Evolutionary conservation across 2,113 vertebrate species (phyloP).

Genomic region (Cromileptes altivelis): DNA sequence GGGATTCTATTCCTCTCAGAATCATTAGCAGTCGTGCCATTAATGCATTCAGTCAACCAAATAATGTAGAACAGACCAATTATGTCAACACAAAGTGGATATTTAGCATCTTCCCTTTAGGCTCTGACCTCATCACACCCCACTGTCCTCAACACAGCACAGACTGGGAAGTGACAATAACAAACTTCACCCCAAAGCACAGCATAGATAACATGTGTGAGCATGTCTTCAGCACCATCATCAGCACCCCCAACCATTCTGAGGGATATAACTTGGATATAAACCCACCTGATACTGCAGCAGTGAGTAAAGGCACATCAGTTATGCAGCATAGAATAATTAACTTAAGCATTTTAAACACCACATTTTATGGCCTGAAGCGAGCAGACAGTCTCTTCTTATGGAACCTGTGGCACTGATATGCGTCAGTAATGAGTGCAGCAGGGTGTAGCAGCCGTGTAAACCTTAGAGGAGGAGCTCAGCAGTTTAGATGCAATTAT

Average conservation of each 20-base stretch:
- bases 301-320: neutral
- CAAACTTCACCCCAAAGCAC: neutral
- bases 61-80: neutral
- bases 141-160: neutral
- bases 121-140: neutral
- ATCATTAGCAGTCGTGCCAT: neutral
- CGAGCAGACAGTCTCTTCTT: neutral
- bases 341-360: slow-evolving; percentile 29
- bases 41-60: neutral
- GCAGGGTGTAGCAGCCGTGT: neutral
- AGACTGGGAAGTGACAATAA: neutral
- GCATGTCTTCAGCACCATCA: neutral
- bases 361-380: slow-evolving; percentile 14
- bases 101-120: neutral
- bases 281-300: neutral
- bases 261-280: neutral
- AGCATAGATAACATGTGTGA: neutral
- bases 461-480: slow-evolving; percentile 12
- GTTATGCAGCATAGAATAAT: slow-evolving; percentile 21
- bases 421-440: slow-evolving; percentile 38
- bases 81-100: neutral
- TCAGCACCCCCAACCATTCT: neutral
- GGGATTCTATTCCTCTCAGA: neutral
- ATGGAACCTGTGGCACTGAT: slow-evolving; percentile 24
- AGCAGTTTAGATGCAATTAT: slow-evolving; percentile 50